A percentile compares a stretch with the other conserved stretches of the same genome.
These are phyloP conservation scores for Nettapus auritus DNA, from an alignment of 2,113 vertebrate species.

Conservation along the genomic window DNA sequence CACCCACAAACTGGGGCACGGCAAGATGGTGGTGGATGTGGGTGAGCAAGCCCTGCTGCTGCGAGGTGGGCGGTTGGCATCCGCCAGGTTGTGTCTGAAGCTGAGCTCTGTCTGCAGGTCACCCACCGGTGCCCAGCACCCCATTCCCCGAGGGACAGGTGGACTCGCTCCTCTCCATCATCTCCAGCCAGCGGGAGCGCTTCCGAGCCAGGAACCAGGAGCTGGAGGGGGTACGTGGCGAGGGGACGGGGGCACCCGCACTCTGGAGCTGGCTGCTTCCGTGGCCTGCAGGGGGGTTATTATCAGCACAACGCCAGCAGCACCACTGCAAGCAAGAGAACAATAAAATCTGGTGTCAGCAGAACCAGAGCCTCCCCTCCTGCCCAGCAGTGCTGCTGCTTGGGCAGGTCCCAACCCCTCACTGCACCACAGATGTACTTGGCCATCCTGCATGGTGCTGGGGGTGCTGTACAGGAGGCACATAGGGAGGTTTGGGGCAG, in stretches of 20 bases:
- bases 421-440: too few species aligned
- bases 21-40: background rate
- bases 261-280: background rate
- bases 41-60: fast-evolving
- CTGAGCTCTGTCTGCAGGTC: conserved; percentile 43
- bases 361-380: background rate
- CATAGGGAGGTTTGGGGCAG: fast-evolving
- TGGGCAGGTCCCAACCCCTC: background rate
- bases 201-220: conserved; percentile 95
- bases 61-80: background rate
- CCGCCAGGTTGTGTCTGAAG: background rate
- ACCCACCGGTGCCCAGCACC: background rate
- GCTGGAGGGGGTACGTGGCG: conserved; percentile 86
- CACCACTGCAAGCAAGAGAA: fast-evolving
- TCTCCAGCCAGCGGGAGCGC: conserved; percentile 96
- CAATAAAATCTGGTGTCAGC: background rate
- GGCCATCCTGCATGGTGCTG: fast-evolving
- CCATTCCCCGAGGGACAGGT: conserved; percentile 88
- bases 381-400: fast-evolving
- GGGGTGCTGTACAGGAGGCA: fast-evolving
- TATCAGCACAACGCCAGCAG: fast-evolving
- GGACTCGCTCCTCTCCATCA: conserved; percentile 96
- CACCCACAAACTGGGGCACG: background rate
- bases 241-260: background rate
- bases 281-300: background rate